Evolutionary conservation across 2,797 vertebrate species (phyloP).

Genomic region (Mergus octosetaceus): DNA sequence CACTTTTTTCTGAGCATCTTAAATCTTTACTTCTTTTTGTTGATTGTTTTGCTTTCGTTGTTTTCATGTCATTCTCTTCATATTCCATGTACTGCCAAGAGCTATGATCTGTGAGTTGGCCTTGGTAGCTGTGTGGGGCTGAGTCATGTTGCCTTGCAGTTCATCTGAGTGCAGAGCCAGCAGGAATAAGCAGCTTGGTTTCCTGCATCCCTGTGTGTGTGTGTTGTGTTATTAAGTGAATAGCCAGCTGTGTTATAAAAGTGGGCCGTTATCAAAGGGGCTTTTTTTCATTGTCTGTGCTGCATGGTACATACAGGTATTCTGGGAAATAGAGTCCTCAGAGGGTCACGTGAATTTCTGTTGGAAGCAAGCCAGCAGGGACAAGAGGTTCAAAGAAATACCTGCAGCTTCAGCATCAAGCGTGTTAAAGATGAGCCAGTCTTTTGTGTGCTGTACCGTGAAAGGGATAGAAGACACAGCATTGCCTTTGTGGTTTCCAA

Average conservation of each 20-base stretch:
- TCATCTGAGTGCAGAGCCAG: conserved; percentile 23
- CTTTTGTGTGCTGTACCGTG: not conserved
- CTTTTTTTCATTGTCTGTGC: not conserved
- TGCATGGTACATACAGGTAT: not conserved
- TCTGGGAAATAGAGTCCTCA: not conserved
- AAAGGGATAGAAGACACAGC: not conserved
- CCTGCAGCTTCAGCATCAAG: not conserved
- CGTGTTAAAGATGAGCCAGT: not conserved
- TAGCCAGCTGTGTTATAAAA: not conserved
- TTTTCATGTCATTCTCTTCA: conserved; percentile 22
- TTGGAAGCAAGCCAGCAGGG: conserved; percentile 1
- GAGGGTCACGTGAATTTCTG: not conserved
- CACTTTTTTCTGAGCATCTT: not conserved
- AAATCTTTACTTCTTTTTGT: not conserved
- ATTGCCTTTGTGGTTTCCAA: not conserved
- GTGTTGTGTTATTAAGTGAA: not conserved
- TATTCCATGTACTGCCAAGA: not conserved
- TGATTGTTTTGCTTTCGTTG: not conserved
- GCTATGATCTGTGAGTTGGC: not conserved
- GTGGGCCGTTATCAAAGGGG: not conserved
- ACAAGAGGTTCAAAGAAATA: not conserved
- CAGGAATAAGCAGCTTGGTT: not conserved
- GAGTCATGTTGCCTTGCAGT: conserved; percentile 52
- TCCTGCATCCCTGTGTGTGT: not conserved
- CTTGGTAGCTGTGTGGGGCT: conserved; percentile 33